Evolutionary conservation across 2,797 vertebrate genomes (phyloP).

Genomic region (Vipera ursinii): DNA sequence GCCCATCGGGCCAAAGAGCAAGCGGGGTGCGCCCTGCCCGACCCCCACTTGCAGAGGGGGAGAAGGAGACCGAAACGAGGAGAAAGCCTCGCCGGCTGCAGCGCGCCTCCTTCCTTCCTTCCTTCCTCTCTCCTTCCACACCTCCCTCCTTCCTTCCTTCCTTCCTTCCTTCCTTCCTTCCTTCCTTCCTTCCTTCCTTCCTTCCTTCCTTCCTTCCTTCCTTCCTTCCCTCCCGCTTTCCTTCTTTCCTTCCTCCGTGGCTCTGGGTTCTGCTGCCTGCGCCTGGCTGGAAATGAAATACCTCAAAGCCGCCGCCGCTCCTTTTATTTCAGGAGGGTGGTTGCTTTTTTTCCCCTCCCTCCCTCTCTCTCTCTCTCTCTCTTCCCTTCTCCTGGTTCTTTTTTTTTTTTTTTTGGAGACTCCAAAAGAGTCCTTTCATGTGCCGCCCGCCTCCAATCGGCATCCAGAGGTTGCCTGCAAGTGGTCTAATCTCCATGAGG

Average conservation of each 20-base stretch:
- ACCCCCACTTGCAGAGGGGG: background rate
- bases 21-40: background rate
- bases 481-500: slow-evolving; percentile 73
- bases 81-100: background rate
- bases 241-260: background rate
- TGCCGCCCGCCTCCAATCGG: slow-evolving; percentile 81
- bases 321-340: background rate
- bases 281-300: slow-evolving; percentile 62
- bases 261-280: slow-evolving; percentile 50
- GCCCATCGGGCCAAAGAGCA: background rate
- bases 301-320: slow-evolving; percentile 41
- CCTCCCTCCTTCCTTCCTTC: too few species aligned
- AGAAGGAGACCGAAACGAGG: background rate
- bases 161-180: too few species aligned
- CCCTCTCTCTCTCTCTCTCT: too few species aligned
- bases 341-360: too few species aligned
- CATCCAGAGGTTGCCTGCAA: slow-evolving; percentile 70
- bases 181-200: too few species aligned
- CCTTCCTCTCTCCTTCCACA: too few species aligned
- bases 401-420: slow-evolving; percentile 68
- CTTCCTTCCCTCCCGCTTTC: too few species aligned
- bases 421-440: slow-evolving; percentile 81
- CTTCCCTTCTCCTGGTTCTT: too few species aligned
- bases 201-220: too few species aligned
- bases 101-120: background rate